Evolutionary conservation across 2,888 invertebrate species (phyloP).

Genomic region (Tetranychus piercei): DNA sequence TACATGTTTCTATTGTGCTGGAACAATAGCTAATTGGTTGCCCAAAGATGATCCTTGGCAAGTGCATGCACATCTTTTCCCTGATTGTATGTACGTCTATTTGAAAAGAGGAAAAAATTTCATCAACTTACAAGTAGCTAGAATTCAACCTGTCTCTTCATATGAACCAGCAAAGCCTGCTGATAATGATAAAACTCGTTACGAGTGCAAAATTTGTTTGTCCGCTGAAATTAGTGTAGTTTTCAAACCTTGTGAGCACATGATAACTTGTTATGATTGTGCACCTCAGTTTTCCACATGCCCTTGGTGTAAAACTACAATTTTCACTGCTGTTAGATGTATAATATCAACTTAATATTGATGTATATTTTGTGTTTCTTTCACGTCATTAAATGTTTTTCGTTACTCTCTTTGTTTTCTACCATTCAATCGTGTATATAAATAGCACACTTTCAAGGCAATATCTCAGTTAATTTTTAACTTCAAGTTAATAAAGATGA

Average conservation of each 20-base stretch:
- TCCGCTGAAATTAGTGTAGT: background rate
- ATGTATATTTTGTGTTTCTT: background rate
- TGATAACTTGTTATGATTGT: background rate
- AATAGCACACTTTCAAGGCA: too few relatives aligned
- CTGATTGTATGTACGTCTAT: background rate
- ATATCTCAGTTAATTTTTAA: too few relatives aligned
- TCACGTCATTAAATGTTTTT: background rate
- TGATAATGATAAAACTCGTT: background rate
- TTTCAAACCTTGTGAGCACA: background rate
- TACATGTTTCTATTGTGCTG: background rate
- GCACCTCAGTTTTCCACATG: background rate
- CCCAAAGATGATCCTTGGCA: background rate
- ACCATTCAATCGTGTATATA: too few relatives aligned
- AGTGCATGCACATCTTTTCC: background rate
- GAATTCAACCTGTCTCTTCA: background rate
- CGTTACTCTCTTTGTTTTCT: background rate
- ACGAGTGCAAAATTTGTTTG: background rate
- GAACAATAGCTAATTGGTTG: background rate
- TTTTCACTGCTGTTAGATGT: background rate
- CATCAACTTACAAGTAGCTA: background rate
- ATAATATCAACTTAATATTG: background rate
- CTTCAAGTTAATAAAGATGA: too few relatives aligned
- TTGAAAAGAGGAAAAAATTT: background rate
- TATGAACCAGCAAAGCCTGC: background rate
- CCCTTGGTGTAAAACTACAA: background rate